Percentiles rank a stretch among this genome's conserved stretches.
These are phyloP conservation scores for Arvicanthis niloticus DNA, from an alignment of 2,113 vertebrate genomes.

Conservation along the genomic window DNA sequence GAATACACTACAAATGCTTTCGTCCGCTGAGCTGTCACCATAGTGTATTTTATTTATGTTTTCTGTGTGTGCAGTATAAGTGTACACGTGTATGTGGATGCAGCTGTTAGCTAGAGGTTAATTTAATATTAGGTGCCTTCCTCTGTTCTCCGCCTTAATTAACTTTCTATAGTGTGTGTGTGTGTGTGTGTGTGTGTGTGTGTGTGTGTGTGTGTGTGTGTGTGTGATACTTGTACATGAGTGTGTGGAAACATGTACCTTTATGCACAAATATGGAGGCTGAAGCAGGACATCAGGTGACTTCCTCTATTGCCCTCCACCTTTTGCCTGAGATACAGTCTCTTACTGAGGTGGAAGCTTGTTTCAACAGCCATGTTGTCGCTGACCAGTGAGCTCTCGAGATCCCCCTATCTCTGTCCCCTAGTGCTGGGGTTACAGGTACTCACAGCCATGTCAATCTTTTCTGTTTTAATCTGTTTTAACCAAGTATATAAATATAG, in stretches of 20 bases:
- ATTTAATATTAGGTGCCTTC: too few species aligned
- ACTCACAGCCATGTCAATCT: too few species aligned
- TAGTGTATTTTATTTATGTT: background rate
- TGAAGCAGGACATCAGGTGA: background rate
- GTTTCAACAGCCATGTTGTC: background rate
- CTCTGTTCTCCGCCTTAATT: too few species aligned
- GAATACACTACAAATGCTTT: background rate
- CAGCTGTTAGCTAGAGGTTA: too few species aligned
- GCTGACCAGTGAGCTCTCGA: background rate
- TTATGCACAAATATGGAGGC: too few species aligned
- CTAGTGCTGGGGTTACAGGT: too few species aligned
- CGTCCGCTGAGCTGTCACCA: background rate
- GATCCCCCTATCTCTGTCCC: background rate
- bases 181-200: background rate
- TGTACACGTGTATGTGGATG: too few species aligned
- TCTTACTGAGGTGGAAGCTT: background rate
- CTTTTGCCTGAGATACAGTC: background rate
- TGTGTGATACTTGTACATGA: background rate
- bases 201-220: background rate
- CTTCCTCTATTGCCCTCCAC: background rate
- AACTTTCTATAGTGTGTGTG: too few species aligned
- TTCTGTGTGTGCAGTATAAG: background rate
- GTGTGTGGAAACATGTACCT: background rate
- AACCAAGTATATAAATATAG: background rate
- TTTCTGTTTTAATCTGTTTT: background rate